Conservation (phyloP, 2,113 vertebrate species). For the Amazona vittata region DNA sequence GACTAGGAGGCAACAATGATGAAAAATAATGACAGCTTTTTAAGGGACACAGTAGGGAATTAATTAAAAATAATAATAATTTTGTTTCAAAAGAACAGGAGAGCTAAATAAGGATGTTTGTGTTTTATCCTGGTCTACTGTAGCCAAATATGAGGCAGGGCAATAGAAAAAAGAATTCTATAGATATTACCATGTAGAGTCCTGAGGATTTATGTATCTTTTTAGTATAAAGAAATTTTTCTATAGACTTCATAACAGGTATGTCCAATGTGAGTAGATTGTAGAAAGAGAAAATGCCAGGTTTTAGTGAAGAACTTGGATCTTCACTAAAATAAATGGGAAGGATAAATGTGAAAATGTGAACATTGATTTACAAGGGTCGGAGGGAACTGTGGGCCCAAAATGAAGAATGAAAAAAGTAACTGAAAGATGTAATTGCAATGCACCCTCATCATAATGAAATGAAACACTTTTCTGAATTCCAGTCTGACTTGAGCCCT, state of each 20-base stretch:
- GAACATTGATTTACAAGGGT: background rate
- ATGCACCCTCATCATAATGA: background rate
- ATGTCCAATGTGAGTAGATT: background rate
- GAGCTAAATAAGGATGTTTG: background rate
- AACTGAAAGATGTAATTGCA: background rate
- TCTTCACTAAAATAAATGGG: background rate
- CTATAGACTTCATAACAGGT: background rate
- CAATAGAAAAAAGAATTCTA: background rate
- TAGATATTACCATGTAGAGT: background rate
- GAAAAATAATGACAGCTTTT: background rate
- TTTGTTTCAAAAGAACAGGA: background rate
- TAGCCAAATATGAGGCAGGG: background rate
- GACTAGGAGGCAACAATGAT: background rate
- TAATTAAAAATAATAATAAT: background rate
- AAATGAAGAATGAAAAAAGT: background rate
- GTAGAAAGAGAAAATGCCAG: background rate
- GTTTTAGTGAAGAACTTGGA: background rate
- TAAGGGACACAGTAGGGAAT: background rate
- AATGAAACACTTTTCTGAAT: background rate
- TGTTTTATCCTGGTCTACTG: background rate
- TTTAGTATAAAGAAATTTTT: background rate
- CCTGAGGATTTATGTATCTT: background rate
- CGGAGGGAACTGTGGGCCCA: background rate
- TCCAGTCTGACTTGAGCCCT: background rate
- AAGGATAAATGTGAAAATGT: background rate